Conservation (phyloP, 2,113 vertebrate species). For the Glareola pratincola region DNA sequence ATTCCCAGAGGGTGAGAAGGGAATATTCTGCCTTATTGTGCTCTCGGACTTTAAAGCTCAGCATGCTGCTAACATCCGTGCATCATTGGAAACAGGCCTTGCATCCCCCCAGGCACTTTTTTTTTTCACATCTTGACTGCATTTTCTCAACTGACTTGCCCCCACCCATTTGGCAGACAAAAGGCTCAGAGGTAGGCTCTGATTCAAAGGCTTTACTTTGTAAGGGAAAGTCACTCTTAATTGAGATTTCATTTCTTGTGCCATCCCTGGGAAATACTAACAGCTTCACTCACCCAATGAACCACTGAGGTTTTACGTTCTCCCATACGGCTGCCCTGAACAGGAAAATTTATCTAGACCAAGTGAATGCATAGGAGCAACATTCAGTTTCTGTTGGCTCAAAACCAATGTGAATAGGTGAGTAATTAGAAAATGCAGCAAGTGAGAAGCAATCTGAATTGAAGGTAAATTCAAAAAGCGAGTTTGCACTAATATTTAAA, state of each 20-base stretch:
- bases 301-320: background rate
- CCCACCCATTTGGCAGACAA: constrained; percentile 40
- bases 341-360: background rate
- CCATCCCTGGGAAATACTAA: background rate
- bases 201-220: constrained; percentile 25
- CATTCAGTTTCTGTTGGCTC: background rate
- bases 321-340: background rate
- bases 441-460: background rate
- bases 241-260: constrained; percentile 27
- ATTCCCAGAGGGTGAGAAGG: constrained; percentile 9
- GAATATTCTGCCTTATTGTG: background rate
- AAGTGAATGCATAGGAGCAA: background rate
- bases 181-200: constrained; percentile 15
- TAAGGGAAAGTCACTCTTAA: constrained; percentile 20
- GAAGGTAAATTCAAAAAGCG: background rate
- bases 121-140: constrained; percentile 19
- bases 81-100: constrained; percentile 27
- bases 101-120: background rate
- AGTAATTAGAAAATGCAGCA: background rate
- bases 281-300: background rate
- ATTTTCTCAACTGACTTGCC: constrained; percentile 36
- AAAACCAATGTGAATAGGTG: background rate
- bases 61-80: constrained; percentile 39
- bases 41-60: constrained; percentile 9
- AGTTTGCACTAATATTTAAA: background rate